These are phyloP conservation scores for Glyphotaelius pellucidus DNA, from an alignment of 2,888 invertebrate species.

Conservation along the genomic window DNA sequence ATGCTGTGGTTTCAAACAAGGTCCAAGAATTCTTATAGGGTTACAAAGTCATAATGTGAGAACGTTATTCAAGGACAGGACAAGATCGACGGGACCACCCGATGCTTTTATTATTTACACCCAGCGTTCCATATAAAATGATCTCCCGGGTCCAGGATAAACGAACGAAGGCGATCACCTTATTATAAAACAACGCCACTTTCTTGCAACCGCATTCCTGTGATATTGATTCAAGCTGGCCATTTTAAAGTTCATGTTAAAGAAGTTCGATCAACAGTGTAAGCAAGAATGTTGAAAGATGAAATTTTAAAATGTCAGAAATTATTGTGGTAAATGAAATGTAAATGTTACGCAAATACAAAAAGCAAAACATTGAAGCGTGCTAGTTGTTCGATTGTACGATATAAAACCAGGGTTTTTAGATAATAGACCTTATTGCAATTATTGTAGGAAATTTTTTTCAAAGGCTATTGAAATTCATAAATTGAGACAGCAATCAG, in stretches of 20 bases:
- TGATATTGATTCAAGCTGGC: background rate
- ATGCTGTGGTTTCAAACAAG: background rate
- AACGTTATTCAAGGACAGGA: conserved; percentile 20
- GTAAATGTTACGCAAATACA: background rate
- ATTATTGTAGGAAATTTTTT: background rate
- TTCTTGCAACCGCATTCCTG: background rate
- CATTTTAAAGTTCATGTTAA: background rate
- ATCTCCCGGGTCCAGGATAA: background rate
- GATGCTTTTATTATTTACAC: conserved; percentile 43
- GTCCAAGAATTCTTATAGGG: conserved; percentile 30
- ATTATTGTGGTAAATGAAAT: background rate
- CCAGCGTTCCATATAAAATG: conserved; percentile 32
- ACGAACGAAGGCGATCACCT: background rate
- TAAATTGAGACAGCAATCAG: background rate
- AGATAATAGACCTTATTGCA: background rate
- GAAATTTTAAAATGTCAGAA: background rate
- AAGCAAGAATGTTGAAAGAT: background rate
- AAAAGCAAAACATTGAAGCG: background rate
- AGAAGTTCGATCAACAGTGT: background rate
- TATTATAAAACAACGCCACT: background rate
- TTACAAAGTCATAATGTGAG: conserved; percentile 48
- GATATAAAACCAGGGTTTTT: background rate
- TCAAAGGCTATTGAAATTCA: background rate
- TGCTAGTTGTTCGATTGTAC: background rate
- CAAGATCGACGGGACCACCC: conserved; percentile 45